Evolutionary conservation across 2,797 vertebrate species (phyloP).

Genomic region (Pseudotriccus pelzelni): DNA sequence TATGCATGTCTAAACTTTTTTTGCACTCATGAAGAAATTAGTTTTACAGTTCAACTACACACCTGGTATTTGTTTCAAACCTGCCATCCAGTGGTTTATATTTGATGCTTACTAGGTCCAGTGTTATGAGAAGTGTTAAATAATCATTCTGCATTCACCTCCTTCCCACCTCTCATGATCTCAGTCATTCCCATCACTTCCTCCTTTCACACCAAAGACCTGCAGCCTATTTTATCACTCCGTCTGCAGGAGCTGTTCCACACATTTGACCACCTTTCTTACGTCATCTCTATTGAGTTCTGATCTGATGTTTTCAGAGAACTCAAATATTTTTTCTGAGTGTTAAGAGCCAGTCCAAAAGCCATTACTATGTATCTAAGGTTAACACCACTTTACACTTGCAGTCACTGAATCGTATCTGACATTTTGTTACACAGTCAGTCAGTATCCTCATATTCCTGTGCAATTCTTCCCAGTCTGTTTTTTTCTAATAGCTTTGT

Average conservation of each 20-base stretch:
- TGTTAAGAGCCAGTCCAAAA: not conserved
- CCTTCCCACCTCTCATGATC: accelerated
- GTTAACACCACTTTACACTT: not conserved
- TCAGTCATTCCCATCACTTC: not conserved
- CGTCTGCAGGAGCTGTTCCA: not conserved
- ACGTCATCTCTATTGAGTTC: not conserved
- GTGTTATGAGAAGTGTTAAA: not conserved
- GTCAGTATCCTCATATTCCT: not conserved
- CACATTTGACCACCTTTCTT: not conserved
- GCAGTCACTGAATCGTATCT: not conserved
- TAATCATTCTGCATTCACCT: not conserved
- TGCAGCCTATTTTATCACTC: not conserved
- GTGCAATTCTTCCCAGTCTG: not conserved
- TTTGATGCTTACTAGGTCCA: not conserved
- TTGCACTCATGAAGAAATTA: not conserved
- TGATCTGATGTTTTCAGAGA: not conserved
- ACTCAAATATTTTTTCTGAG: not conserved
- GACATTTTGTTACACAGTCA: not conserved
- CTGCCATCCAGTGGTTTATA: not conserved
- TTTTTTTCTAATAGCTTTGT: not conserved
- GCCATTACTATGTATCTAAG: not conserved
- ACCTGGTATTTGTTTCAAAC: not conserved
- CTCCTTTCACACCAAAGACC: not conserved
- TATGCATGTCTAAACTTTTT: not conserved
- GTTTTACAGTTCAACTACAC: not conserved